Percentiles rank a stretch among this genome's conserved stretches.
Evolutionary conservation across 1,140 invertebrate species (phyloP).

Genomic region (Tribolium castaneum): DNA sequence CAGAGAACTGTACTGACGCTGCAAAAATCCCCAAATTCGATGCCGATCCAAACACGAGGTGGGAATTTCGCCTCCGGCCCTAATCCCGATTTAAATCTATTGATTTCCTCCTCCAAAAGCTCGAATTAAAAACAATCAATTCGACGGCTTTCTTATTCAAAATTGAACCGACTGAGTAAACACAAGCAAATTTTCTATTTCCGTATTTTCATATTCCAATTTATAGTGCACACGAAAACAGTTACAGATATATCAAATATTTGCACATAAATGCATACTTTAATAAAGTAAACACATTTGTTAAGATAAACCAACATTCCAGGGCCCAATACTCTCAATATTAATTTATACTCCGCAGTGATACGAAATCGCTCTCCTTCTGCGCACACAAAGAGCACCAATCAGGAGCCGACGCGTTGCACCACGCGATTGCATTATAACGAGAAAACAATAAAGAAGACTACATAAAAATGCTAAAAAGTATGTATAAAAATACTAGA

Average conservation of each 20-base stretch:
- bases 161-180: neutral
- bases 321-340: neutral
- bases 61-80: neutral
- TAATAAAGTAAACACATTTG: neutral
- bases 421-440: too few species aligned
- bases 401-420: too few species aligned
- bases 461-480: too few species aligned
- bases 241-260: neutral
- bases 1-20: neutral
- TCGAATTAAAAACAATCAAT: neutral
- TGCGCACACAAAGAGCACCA: too few species aligned
- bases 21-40: conserved; percentile 4
- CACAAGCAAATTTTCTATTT: neutral
- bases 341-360: too few species aligned
- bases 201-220: neutral
- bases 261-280: neutral
- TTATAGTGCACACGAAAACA: neutral
- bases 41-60: neutral
- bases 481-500: too few species aligned
- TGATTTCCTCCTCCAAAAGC: neutral
- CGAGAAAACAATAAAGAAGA: too few species aligned
- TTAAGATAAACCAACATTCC: neutral
- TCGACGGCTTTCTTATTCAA: neutral
- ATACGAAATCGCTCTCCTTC: too few species aligned
- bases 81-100: neutral